phyloP scores from a whole-genome alignment of 1,140 invertebrate species.

The Branchinecta lynchi region DNA sequence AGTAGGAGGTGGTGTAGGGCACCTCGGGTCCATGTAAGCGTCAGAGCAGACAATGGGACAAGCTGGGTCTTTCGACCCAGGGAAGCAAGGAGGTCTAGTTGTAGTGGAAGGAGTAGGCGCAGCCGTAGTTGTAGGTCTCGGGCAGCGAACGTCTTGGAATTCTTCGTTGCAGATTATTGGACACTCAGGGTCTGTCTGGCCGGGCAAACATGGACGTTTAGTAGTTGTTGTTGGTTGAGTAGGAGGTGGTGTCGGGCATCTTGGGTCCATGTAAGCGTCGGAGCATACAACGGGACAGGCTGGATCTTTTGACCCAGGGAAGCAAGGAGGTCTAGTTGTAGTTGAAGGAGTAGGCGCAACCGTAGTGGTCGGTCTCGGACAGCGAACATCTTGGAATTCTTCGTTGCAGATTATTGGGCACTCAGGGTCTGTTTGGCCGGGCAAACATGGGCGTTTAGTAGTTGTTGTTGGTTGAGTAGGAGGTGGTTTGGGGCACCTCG shows the following conservation, averaged over 20 bases:
- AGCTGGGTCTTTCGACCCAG: neutral
- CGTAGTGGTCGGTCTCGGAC: neutral
- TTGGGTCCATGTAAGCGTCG: neutral
- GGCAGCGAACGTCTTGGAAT: constrained; percentile 8
- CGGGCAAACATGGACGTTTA: neutral
- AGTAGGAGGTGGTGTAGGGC: neutral
- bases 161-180: constrained; percentile 5
- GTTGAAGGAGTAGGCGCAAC: neutral
- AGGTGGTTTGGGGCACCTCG: neutral
- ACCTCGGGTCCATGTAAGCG: neutral
- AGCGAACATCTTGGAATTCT: neutral
- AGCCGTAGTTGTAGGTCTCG: neutral
- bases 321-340: neutral
- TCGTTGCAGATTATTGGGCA: constrained; percentile 4
- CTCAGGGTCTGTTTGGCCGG: constrained; percentile 1
- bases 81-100: neutral
- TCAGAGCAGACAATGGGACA: neutral
- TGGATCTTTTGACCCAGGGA: neutral
- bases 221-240: neutral
- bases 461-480: neutral
- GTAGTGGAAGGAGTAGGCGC: neutral
- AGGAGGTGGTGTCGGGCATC: neutral
- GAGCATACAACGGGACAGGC: neutral
- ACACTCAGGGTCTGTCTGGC: neutral
- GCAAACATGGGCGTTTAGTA: neutral